Evolutionary conservation across 35 echinoderm and acorn worm species (phyloP), one percentile per base, ranked within the genome.

Genomic region (Ophioderma brevispina): DNA sequence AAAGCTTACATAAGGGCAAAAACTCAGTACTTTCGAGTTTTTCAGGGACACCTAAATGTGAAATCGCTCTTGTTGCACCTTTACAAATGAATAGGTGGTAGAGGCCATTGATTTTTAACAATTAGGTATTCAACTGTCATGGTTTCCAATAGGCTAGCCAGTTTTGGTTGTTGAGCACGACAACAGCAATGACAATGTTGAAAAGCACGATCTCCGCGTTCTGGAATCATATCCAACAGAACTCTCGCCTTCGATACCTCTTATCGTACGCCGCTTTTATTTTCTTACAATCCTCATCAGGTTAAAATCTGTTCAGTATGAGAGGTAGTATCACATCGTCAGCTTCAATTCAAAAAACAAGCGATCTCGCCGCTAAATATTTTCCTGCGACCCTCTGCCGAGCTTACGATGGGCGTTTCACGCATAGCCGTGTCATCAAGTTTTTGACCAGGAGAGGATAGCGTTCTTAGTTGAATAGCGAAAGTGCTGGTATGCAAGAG

Each of bases 401-500:
- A 77, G 37, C 34, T 78, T 42, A 19, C 84, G 76, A 13, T 82
- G 75, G 32, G 77, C 63, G 17, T 77, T 40, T 77, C 76, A 87
- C 78, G 85, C 56, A 90, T 41, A 13, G 80, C 79, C 0, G 89
- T 97, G 39, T 82, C 38, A 40, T 97, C 89, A 49, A 97, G 77
- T 59, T 94, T 37, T 79, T 37, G 1, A 97, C 86, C 1, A 97
- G 63, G 32, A 94, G 82, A 2, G 89, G 43, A 63, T 97, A 97
- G 33, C 89, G 78, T 31, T 97, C 95, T 94, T 89, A 33, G 94
- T 81, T 30, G 92, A 86, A 38, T 90, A 94, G 33, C 92, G 89
- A 49, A 97, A 97, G 76, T 97, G 95, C 46, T 94, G 95, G 76
- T 91, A 97, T 32, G 95, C 95, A 32, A 97, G 31, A 0, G 85